Percentiles rank a stretch among this genome's conserved stretches.
Conservation (phyloP, 2,888 invertebrate species). For the Mantis religiosa region DNA sequence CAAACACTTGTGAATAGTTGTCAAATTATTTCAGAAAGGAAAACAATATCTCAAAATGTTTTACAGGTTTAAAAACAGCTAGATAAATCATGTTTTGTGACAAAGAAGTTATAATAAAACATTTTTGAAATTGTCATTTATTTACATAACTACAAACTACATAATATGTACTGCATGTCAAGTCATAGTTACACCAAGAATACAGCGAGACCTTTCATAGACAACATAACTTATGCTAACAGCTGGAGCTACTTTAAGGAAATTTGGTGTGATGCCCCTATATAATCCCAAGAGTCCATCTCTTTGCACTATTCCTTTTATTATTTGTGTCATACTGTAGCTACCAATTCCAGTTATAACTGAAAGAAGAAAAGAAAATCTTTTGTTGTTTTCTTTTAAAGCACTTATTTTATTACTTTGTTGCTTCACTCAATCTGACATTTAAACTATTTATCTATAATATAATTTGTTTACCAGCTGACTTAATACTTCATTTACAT, state of each 20-base stretch:
- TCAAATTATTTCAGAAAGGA: no score
- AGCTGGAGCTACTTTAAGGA: constrained; percentile 95
- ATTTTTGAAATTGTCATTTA: neutral
- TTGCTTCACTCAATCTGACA: no score
- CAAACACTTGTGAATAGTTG: no score
- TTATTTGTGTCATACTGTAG: constrained; percentile 70
- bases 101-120: neutral
- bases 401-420: no score
- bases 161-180: constrained; percentile 48
- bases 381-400: no score
- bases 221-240: constrained; percentile 98
- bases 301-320: constrained; percentile 74
- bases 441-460: no score
- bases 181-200: constrained; percentile 91
- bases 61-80: neutral
- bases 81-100: neutral
- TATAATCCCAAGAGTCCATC: constrained; percentile 92
- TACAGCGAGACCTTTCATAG: constrained; percentile 87
- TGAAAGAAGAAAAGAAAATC: constrained; percentile 33
- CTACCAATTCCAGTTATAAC: constrained; percentile 36
- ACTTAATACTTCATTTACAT: no score
- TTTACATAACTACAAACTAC: neutral
- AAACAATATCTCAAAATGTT: neutral
- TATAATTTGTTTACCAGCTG: no score
- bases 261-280: constrained; percentile 96